Evolutionary conservation across 2,113 vertebrate species (phyloP).

Genomic region (Ploceus nigricollis): DNA sequence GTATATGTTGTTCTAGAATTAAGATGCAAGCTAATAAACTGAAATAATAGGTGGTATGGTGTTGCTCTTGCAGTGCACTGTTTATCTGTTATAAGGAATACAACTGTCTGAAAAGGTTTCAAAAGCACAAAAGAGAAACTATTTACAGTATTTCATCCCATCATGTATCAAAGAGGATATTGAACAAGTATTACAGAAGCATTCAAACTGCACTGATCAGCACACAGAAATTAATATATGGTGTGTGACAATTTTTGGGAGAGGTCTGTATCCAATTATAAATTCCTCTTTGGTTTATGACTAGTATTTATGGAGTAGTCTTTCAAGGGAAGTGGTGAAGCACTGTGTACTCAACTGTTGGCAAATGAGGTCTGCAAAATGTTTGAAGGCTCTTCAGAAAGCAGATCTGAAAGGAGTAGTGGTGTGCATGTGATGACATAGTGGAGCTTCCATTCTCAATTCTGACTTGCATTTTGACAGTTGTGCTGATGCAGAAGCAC

Average conservation of each 20-base stretch:
- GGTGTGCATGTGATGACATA: not conserved
- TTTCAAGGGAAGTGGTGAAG: conserved; percentile 25
- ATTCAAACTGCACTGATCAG: not conserved
- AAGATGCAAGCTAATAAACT: not conserved
- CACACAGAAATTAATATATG: not conserved
- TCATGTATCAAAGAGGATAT: not conserved
- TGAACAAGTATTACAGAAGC: not conserved
- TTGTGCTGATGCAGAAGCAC: not conserved
- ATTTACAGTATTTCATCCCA: not conserved
- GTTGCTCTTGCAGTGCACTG: not conserved
- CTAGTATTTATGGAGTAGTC: not conserved
- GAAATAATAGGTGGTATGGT: not conserved
- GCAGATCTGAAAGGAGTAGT: not conserved
- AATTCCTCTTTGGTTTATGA: not conserved
- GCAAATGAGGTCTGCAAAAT: not conserved
- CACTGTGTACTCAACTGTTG: not conserved
- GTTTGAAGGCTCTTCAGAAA: conserved; percentile 5
- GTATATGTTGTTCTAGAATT: not conserved
- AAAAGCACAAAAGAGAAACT: not conserved
- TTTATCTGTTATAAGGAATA: not conserved
- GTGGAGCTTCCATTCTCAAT: not conserved
- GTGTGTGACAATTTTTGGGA: not conserved
- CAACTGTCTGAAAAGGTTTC: not conserved
- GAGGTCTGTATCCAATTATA: conserved; percentile 1
- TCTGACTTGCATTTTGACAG: not conserved